Conservation (phyloP, 2,113 vertebrate genomes). For the Chlorocebus sabaeus region DNA sequence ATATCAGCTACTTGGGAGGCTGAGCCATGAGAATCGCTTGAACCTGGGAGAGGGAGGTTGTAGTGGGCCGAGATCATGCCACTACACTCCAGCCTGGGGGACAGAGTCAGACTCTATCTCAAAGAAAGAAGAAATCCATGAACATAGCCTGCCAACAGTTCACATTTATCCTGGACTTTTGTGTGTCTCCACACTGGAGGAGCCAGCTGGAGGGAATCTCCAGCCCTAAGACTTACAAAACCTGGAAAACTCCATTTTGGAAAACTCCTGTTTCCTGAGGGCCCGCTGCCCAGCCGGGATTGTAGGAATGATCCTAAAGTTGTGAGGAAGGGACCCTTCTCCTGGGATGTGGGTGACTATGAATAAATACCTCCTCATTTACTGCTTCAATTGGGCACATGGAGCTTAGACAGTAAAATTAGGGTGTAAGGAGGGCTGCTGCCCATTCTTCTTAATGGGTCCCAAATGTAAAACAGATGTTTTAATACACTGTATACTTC, state of each 20-base stretch:
- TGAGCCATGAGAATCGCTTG: too few relatives aligned
- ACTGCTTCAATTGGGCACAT: background rate
- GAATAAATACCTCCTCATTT: background rate
- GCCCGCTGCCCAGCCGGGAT: background rate
- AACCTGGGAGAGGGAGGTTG: too few relatives aligned
- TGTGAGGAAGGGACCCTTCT: background rate
- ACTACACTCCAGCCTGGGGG: too few relatives aligned
- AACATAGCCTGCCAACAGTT: background rate
- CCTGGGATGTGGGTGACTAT: background rate
- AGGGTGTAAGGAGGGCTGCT: background rate
- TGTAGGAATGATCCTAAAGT: background rate
- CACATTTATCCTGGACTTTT: background rate
- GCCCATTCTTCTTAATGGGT: background rate
- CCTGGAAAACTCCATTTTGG: too few relatives aligned
- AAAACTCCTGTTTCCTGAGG: too few relatives aligned
- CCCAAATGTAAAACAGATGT: background rate
- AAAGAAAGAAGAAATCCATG: too few relatives aligned
- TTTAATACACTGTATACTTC: background rate
- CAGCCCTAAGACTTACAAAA: too few relatives aligned
- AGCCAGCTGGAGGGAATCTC: too few relatives aligned
- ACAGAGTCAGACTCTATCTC: too few relatives aligned
- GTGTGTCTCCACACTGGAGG: too few relatives aligned
- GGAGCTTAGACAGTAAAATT: background rate
- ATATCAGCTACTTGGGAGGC: too few relatives aligned
- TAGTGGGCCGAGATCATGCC: too few relatives aligned